These are phyloP conservation scores for Andrena flavipes DNA, from an alignment of 2,888 invertebrate species.

Conservation along the genomic window DNA sequence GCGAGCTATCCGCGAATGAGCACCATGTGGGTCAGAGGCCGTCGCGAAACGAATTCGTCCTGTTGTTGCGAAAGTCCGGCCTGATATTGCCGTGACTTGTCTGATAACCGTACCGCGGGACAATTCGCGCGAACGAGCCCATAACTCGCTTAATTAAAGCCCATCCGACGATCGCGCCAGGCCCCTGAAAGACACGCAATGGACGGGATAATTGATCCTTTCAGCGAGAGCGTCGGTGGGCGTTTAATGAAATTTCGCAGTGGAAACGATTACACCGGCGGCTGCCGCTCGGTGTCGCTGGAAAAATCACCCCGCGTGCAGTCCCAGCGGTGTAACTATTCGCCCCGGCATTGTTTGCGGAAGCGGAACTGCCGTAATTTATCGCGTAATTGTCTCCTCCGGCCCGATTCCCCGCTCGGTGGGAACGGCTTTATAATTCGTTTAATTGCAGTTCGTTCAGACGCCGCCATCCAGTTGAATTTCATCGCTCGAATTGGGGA, in stretches of 20 bases:
- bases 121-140: slow-evolving; percentile 35
- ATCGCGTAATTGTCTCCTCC: slow-evolving; percentile 61
- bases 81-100: slow-evolving; percentile 38
- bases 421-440: slow-evolving; percentile 53
- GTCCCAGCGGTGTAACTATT: neutral
- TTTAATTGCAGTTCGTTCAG: slow-evolving; percentile 46
- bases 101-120: slow-evolving; percentile 8
- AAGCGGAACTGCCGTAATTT: slow-evolving; percentile 63
- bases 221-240: slow-evolving; percentile 37
- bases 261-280: slow-evolving; percentile 26
- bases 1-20: slow-evolving; percentile 45
- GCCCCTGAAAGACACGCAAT: slow-evolving; percentile 41
- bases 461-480: neutral
- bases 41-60: slow-evolving; percentile 46
- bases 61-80: slow-evolving; percentile 53
- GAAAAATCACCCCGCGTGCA: neutral
- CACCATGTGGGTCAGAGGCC: slow-evolving; percentile 47
- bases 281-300: neutral
- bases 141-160: slow-evolving; percentile 44
- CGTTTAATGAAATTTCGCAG: slow-evolving; percentile 51
- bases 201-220: slow-evolving; percentile 48
- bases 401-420: slow-evolving; percentile 17
- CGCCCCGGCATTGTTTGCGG: slow-evolving; percentile 30
- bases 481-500: slow-evolving; percentile 28
- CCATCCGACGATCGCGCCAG: slow-evolving; percentile 18